Conservation (phyloP, 1,140 invertebrate species). For the Paraescarpia echinospica region DNA sequence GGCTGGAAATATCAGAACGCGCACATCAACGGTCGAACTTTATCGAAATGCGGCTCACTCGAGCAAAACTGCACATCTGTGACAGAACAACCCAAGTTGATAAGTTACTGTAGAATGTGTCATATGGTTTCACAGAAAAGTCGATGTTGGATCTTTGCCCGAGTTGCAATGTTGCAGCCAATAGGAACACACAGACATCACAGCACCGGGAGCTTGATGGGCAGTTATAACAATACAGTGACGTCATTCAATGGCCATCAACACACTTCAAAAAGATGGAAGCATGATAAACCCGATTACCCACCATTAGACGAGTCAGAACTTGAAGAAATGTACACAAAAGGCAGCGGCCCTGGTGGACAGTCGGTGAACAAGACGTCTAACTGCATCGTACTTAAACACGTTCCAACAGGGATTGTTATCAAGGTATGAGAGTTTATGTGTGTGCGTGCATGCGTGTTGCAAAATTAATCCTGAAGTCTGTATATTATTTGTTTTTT, state of each 20-base stretch:
- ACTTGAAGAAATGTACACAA: conserved; percentile 75
- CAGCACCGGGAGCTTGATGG: not conserved
- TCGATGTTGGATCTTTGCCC: not conserved
- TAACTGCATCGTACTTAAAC: conserved; percentile 82
- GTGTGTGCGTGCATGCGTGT: too few species aligned
- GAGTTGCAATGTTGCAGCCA: not conserved
- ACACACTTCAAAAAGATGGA: not conserved
- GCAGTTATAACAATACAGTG: not conserved
- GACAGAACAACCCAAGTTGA: not conserved
- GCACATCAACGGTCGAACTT: not conserved
- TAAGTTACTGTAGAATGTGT: not conserved
- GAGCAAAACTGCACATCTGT: not conserved
- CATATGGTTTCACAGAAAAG: not conserved
- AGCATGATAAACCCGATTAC: not conserved
- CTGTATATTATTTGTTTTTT: too few species aligned
- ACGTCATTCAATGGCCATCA: too few species aligned
- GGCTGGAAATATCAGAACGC: not conserved
- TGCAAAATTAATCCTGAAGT: too few species aligned
- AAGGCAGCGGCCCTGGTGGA: conserved; percentile 85
- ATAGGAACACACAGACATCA: not conserved
- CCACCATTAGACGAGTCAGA: conserved; percentile 63
- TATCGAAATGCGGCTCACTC: not conserved
- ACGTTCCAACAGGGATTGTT: conserved; percentile 72
- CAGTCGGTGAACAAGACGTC: conserved; percentile 81
- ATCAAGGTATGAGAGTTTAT: conserved; percentile 26